These are phyloP conservation scores for Belgica antarctica DNA, from an alignment of 2,888 invertebrate species.

Conservation along the genomic window DNA sequence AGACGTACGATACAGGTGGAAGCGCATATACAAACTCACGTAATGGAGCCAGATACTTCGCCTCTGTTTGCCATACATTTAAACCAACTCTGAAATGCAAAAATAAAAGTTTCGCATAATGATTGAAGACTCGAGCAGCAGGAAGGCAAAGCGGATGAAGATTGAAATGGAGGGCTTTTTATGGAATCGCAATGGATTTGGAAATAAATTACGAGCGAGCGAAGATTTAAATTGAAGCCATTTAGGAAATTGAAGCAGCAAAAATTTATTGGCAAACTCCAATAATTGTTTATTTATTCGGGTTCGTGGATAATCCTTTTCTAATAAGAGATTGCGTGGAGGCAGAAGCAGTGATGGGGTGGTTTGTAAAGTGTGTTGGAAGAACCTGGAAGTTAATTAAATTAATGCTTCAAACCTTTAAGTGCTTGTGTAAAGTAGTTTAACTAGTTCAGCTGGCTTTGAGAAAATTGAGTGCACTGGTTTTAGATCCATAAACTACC, in stretches of 20 bases:
- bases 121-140: background rate
- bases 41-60: constrained; percentile 22
- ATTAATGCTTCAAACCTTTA: too few species aligned
- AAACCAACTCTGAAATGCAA: background rate
- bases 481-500: background rate
- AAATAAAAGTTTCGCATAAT: background rate
- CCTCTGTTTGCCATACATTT: constrained; percentile 6
- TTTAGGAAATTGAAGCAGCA: constrained; percentile 15
- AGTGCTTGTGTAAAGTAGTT: too few species aligned
- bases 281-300: constrained; percentile 29
- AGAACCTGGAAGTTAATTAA: too few species aligned
- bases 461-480: too few species aligned
- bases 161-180: constrained; percentile 4
- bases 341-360: background rate
- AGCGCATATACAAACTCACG: constrained; percentile 12
- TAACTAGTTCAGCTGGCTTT: too few species aligned
- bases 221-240: constrained; percentile 6
- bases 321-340: constrained; percentile 28
- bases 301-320: constrained; percentile 17
- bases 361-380: too few species aligned
- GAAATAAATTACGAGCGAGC: constrained; percentile 14
- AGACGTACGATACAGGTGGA: background rate
- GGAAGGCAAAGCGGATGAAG: constrained; percentile 4
- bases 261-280: constrained; percentile 8
- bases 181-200: constrained; percentile 6